Base-by-base conservation (phyloP, 2,888 invertebrate genomes). In the Neoitamus cyanurus region DNA sequence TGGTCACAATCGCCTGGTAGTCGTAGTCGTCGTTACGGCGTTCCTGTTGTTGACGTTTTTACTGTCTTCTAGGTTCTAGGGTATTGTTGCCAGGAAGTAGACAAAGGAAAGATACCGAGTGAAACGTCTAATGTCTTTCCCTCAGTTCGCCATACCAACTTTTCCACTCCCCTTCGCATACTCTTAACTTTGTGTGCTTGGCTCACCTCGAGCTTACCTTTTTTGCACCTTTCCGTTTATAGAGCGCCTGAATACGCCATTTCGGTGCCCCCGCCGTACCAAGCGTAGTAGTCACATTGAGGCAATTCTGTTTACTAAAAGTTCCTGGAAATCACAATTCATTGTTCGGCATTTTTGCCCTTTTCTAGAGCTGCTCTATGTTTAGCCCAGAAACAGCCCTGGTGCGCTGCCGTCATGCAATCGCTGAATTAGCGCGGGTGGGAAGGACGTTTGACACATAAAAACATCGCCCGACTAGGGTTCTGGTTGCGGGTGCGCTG, bases 21-120 rank as follows among this genome's bases (percentile, higher is more conserved):
- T 46, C 48, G 48, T 78, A 15, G 20, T 58, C 34, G 58, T 78
- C 48, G 48, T 48, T 34, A 78, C 15, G 58, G 31, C 31, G 78
- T 58, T 78, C 34, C 78, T 78, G 58, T 34, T 78, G 78, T 48
- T 78, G 48, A 30, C 48, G 58, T 78, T 78, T 78, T 78, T 78
- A 48, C 46, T 78, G 48, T 58, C 78, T 42, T 78, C 58, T 78
- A 15, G n/a, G n/a, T n/a, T n/a, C n/a, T n/a, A n/a, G 9, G 75
- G 25, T 31, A 58, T 58, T 78, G 78, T 78, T 48, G 42, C 15
- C 78, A 78, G 58, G 58, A 78, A 78, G 78, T 78, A 78, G 31
- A 78, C 78, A 78, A 78, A 78, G 48, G 34, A 13, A 11, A 48
- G 34, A 58, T 58, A 48, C n/a, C 9, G 34, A 48, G 15, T 48